Conservation (phyloP, 2,113 vertebrate genomes). For the Atractosteus spatula region DNA sequence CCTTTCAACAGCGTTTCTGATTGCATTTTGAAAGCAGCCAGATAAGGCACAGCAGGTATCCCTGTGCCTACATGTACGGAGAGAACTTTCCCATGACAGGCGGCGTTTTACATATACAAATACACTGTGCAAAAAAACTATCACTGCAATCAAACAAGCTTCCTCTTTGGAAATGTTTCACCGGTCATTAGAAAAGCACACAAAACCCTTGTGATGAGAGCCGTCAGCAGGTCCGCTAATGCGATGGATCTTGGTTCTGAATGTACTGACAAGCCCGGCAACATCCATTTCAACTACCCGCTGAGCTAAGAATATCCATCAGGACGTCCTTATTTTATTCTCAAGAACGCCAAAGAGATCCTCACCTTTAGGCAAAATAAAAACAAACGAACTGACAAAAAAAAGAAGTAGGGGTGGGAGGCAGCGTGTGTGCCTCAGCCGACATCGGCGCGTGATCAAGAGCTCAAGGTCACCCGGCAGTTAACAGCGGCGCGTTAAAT, state of each 20-base stretch:
- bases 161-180: too few species aligned
- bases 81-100: constrained; percentile 32
- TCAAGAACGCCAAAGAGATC: constrained; percentile 7
- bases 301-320: constrained; percentile 9
- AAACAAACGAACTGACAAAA: not conserved
- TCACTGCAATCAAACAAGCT: too few species aligned
- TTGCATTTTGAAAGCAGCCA: too few species aligned
- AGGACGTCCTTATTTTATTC: constrained; percentile 9
- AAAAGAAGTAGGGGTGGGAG: not conserved
- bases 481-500: constrained; percentile 42
- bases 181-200: not conserved
- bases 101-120: constrained; percentile 42
- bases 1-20: too few species aligned
- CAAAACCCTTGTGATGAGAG: not conserved
- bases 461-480: constrained; percentile 53
- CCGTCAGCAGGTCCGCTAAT: not conserved
- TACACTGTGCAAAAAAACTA: constrained; percentile 32
- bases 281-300: not conserved
- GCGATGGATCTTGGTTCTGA: not conserved
- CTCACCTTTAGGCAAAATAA: not conserved
- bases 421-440: too few species aligned
- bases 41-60: too few species aligned
- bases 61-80: too few species aligned
- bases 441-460: not conserved
- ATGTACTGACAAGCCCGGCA: not conserved